These are phyloP conservation scores for Lutjanus erythropterus DNA, from an alignment of 2,113 vertebrate species.

Conservation along the genomic window DNA sequence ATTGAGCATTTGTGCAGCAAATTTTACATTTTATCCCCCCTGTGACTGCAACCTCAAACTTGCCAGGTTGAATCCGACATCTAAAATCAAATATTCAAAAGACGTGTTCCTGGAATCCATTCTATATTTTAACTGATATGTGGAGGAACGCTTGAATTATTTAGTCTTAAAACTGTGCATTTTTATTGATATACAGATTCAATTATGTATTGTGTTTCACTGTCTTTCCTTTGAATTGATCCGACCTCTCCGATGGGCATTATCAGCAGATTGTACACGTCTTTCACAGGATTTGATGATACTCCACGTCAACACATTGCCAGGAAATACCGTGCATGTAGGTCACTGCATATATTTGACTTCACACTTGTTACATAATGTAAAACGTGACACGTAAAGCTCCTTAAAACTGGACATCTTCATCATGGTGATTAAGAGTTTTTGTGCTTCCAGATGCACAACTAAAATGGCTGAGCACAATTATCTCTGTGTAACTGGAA, in stretches of 20 bases:
- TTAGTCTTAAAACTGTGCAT: constrained; percentile 67
- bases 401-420: background rate
- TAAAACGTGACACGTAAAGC: background rate
- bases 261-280: constrained; percentile 43
- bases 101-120: constrained; percentile 58
- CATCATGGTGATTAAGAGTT: constrained; percentile 14
- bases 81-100: constrained; percentile 34
- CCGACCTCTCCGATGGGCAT: constrained; percentile 43
- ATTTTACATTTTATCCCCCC: too few species aligned
- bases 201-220: constrained; percentile 71
- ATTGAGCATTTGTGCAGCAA: too few species aligned
- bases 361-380: background rate
- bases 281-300: constrained; percentile 47
- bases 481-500: constrained; percentile 33
- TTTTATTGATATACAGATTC: constrained; percentile 69
- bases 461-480: constrained; percentile 16
- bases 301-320: constrained; percentile 41
- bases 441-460: constrained; percentile 13
- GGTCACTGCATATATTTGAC: background rate
- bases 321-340: constrained; percentile 23
- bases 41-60: background rate
- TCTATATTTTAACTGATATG: constrained; percentile 36
- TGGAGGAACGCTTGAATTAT: constrained; percentile 74
- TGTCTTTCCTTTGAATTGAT: constrained; percentile 76
- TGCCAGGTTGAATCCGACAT: background rate